Evolutionary conservation across 1,140 invertebrate species (phyloP).

Genomic region (Babylonia areolata): DNA sequence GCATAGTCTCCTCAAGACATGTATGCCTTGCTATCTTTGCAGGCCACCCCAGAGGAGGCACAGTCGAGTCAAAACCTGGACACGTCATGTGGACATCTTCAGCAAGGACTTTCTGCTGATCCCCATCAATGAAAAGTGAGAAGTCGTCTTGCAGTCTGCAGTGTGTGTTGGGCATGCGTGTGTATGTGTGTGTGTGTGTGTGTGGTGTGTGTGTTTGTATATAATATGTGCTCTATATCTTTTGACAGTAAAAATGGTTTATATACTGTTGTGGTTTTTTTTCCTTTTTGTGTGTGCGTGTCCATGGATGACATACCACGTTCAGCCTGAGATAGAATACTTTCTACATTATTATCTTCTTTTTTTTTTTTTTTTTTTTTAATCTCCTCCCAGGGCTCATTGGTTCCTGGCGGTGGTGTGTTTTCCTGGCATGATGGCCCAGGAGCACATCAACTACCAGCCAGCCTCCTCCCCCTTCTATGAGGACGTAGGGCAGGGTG

Average conservation of each 20-base stretch:
- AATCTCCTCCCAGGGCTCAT: conserved; percentile 79
- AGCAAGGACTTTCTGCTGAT: conserved; percentile 97
- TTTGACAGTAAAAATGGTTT: too few relatives aligned
- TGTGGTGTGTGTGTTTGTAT: too few relatives aligned
- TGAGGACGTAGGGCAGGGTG: not conserved
- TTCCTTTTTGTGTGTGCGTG: too few relatives aligned
- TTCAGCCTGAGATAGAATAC: too few relatives aligned
- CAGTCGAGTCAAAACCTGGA: conserved; percentile 94
- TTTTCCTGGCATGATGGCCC: conserved; percentile 82
- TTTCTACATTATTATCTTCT: too few relatives aligned
- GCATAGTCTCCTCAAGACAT: too few relatives aligned
- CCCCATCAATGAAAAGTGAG: conserved; percentile 96
- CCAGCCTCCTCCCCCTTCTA: not conserved
- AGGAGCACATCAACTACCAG: conserved; percentile 36
- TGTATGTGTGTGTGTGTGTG: too few relatives aligned
- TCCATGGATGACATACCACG: too few relatives aligned
- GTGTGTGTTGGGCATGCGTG: not conserved
- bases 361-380: too few relatives aligned
- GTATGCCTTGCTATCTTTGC: not conserved
- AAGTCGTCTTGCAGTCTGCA: not conserved
- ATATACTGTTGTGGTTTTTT: too few relatives aligned
- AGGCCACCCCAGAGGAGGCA: conserved; percentile 88
- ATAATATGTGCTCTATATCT: too few relatives aligned
- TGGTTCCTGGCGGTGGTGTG: conserved; percentile 99
- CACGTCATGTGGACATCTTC: conserved; percentile 96